These are phyloP conservation scores for Drosophila subpulchrella DNA, from an alignment of 1,140 invertebrate genomes.

Conservation along the genomic window DNA sequence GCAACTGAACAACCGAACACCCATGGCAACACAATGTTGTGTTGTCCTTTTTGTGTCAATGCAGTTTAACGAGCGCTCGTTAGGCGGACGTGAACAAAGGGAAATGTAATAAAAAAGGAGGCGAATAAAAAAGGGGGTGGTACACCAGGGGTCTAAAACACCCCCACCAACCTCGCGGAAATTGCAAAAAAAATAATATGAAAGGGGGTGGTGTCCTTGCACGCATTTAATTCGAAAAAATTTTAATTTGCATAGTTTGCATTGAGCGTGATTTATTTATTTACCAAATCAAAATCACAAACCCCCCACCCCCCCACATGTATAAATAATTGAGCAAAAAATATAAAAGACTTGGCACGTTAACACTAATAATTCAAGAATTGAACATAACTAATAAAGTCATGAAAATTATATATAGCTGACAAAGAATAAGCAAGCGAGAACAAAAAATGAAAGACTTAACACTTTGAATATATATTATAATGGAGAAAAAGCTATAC, in stretches of 20 bases:
- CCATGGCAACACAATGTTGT: conserved; percentile 60
- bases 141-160: neutral
- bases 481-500: conserved; percentile 45
- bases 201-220: conserved; percentile 24
- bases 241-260: conserved; percentile 55
- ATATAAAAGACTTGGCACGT: conserved; percentile 78
- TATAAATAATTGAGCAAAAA: conserved; percentile 67
- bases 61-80: conserved; percentile 81
- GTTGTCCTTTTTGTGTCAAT: conserved; percentile 77
- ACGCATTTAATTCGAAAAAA: conserved; percentile 46
- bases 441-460: conserved; percentile 81
- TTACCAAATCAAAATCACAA: conserved; percentile 16
- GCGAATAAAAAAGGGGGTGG: conserved; percentile 1
- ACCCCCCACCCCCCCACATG: conserved; percentile 17
- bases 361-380: conserved; percentile 71
- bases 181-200: conserved; percentile 14
- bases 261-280: conserved; percentile 41
- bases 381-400: conserved; percentile 48
- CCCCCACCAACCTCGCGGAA: conserved; percentile 4
- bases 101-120: conserved; percentile 68
- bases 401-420: conserved; percentile 30
- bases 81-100: conserved; percentile 63
- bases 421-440: conserved; percentile 66
- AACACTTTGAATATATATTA: conserved; percentile 78
- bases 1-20: conserved; percentile 2